These are phyloP conservation scores for Coleophora deauratella DNA, from an alignment of 2,888 invertebrate genomes.

Conservation along the genomic window DNA sequence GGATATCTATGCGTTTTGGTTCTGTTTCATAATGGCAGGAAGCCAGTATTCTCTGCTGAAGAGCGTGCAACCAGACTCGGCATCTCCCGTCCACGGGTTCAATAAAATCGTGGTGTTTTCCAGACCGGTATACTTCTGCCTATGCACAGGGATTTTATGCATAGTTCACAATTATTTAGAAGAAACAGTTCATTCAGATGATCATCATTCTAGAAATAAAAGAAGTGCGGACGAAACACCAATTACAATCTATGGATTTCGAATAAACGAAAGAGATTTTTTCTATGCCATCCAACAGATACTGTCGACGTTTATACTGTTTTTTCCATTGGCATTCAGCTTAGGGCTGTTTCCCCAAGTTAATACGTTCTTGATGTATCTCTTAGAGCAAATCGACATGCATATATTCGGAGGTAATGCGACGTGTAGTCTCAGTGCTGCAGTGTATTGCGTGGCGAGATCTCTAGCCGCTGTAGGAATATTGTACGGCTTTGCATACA, in stretches of 20 bases:
- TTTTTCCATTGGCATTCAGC: conserved; percentile 95
- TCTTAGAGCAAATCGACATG: conserved; percentile 96
- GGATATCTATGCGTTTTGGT: conserved; percentile 94
- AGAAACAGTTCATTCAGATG: conserved; percentile 30
- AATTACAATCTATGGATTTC: conserved; percentile 32
- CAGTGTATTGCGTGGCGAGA: conserved; percentile 86
- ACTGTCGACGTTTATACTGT: conserved; percentile 85
- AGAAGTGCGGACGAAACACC: conserved; percentile 30
- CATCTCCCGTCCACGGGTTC: conserved; percentile 98
- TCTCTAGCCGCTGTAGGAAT: conserved; percentile 86
- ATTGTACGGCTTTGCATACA: conserved; percentile 90
- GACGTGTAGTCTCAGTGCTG: conserved; percentile 86
- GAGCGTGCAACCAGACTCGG: conserved; percentile 98
- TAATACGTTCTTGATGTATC: conserved; percentile 96
- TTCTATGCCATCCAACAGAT: conserved; percentile 81
- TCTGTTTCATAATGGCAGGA: conserved; percentile 98
- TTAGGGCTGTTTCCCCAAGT: conserved; percentile 97
- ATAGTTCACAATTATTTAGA: conserved; percentile 56
- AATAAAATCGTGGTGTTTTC: conserved; percentile 96
- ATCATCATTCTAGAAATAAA: conserved; percentile 37
- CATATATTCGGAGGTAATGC: conserved; percentile 93
- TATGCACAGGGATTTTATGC: conserved; percentile 78
- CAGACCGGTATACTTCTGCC: conserved; percentile 93
- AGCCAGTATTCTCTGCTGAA: conserved; percentile 98
- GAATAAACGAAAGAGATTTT: conserved; percentile 70